Conservation (phyloP, 2,797 vertebrate genomes). For the Smutsia gigantea region DNA sequence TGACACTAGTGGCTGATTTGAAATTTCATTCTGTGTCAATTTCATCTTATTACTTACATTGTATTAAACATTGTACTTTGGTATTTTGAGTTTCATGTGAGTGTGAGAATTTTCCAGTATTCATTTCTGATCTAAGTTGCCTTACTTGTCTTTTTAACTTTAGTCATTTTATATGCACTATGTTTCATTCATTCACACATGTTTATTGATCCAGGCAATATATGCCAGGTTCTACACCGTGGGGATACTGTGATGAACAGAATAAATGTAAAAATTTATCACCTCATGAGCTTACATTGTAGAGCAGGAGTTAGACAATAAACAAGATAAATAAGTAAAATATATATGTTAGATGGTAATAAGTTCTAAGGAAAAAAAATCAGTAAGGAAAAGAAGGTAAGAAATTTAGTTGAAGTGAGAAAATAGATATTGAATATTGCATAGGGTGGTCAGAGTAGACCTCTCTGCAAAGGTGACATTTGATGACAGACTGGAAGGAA, state of each 20-base stretch:
- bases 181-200: neutral
- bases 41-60: neutral
- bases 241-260: neutral
- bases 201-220: neutral
- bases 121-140: neutral
- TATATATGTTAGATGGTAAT: neutral
- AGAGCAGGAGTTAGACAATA: neutral
- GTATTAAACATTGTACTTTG: neutral
- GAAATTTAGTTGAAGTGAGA: neutral
- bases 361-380: neutral
- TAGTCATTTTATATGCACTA: neutral
- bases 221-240: neutral
- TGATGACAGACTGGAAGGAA: neutral
- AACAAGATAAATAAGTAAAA: neutral
- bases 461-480: neutral
- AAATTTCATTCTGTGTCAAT: conserved; percentile 5
- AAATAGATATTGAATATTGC: neutral
- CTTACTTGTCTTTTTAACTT: neutral
- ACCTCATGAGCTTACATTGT: neutral
- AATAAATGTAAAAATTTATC: neutral
- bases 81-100: neutral
- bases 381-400: neutral
- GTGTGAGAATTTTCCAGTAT: neutral
- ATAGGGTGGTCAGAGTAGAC: neutral
- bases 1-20: neutral